Percentiles rank a stretch among this genome's conserved stretches.
Evolutionary conservation across 2,113 vertebrate species (phyloP).

Genomic region (Carollia perspicillata): DNA sequence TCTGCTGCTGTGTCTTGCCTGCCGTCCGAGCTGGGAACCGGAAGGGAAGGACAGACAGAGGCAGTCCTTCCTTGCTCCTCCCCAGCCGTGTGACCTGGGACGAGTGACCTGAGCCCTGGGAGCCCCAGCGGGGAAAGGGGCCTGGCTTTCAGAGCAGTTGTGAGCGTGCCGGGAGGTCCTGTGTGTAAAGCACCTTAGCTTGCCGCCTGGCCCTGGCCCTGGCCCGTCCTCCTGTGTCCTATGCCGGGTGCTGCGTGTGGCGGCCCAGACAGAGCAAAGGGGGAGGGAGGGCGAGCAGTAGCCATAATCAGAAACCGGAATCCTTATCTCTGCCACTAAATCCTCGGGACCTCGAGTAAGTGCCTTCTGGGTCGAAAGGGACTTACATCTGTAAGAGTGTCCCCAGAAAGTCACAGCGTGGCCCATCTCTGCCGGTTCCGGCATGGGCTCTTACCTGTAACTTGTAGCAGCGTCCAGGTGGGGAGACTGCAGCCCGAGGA

Average conservation of each 20-base stretch:
- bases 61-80: not conserved
- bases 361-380: not conserved
- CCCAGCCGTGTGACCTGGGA: not conserved
- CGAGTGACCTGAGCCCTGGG: not conserved
- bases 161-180: not conserved
- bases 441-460: not conserved
- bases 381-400: not conserved
- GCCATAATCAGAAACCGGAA: not conserved
- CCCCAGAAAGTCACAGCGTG: not conserved
- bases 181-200: not conserved
- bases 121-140: not conserved
- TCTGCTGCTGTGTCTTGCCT: not conserved
- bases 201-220: fast-evolving
- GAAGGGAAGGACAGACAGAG: not conserved
- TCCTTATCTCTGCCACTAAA: not conserved
- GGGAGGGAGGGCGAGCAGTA: not conserved
- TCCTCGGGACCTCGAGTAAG: not conserved
- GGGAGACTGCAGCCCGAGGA: not conserved
- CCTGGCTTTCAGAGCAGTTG: not conserved
- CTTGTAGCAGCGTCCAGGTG: not conserved
- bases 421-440: not conserved
- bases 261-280: not conserved
- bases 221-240: not conserved
- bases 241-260: not conserved
- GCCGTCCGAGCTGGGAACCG: fast-evolving